These are phyloP conservation scores for Leptinotarsa undecemlineata DNA, from an alignment of 1,140 invertebrate genomes.

Conservation along the genomic window DNA sequence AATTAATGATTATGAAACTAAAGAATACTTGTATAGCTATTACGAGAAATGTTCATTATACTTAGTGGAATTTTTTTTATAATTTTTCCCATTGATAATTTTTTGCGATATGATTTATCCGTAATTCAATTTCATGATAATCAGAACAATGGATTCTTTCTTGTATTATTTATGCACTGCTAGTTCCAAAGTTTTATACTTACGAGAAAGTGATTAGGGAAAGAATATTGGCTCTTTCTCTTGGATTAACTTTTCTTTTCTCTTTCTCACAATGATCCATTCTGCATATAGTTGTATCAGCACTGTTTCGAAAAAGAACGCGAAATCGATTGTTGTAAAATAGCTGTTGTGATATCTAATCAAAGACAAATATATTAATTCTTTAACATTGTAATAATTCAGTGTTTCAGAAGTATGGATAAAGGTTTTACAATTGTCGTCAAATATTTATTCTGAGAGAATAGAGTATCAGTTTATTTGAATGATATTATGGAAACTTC, in stretches of 20 bases:
- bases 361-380: neutral
- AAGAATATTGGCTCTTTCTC: constrained; percentile 32
- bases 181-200: constrained; percentile 4
- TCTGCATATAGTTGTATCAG: neutral
- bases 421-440: neutral
- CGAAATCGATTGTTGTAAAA: neutral
- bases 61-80: no score
- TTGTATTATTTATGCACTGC: no score
- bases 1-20: no score
- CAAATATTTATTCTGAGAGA: neutral
- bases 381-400: neutral
- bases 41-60: no score
- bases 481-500: no score
- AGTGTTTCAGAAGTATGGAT: neutral
- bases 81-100: no score
- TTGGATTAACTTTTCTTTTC: constrained; percentile 31
- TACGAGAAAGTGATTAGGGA: constrained; percentile 36
- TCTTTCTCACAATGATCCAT: constrained; percentile 31
- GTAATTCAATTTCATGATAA: no score
- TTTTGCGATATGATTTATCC: no score
- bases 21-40: no score
- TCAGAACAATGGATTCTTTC: no score
- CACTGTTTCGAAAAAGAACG: neutral
- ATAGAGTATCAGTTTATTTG: neutral
- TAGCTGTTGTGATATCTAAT: neutral